These are phyloP conservation scores for Atta texana DNA, from an alignment of 1,140 invertebrate species.

Conservation along the genomic window DNA sequence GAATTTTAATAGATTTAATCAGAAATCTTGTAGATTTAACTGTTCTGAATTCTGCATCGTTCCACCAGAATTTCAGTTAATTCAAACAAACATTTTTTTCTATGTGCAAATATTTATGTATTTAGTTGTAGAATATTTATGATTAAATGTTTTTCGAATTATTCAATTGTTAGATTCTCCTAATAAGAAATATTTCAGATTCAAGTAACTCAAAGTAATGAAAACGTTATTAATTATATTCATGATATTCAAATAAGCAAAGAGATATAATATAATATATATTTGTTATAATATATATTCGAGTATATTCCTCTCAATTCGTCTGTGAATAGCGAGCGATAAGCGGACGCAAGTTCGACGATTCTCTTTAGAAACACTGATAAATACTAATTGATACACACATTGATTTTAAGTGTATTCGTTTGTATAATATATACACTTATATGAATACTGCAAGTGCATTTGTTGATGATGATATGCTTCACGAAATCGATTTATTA, in stretches of 20 bases:
- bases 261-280: neutral
- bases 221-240: neutral
- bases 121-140: neutral
- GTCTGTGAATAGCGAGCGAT: neutral
- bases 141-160: neutral
- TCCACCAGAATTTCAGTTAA: too few species aligned
- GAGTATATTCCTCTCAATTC: neutral
- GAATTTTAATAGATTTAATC: too few species aligned
- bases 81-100: too few species aligned
- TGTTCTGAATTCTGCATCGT: too few species aligned
- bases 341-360: conserved; percentile 20
- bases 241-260: neutral
- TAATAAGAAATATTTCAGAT: conserved; percentile 23
- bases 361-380: conserved; percentile 14
- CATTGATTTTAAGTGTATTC: neutral
- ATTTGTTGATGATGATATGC: neutral
- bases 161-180: neutral
- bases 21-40: too few species aligned
- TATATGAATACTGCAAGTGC: neutral
- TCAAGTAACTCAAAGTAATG: neutral
- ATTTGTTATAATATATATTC: neutral
- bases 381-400: conserved; percentile 8
- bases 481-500: neutral
- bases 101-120: neutral
- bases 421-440: neutral